Evolutionary conservation across 1,140 invertebrate species (phyloP).

Genomic region (Meloidogyne floridensis): DNA sequence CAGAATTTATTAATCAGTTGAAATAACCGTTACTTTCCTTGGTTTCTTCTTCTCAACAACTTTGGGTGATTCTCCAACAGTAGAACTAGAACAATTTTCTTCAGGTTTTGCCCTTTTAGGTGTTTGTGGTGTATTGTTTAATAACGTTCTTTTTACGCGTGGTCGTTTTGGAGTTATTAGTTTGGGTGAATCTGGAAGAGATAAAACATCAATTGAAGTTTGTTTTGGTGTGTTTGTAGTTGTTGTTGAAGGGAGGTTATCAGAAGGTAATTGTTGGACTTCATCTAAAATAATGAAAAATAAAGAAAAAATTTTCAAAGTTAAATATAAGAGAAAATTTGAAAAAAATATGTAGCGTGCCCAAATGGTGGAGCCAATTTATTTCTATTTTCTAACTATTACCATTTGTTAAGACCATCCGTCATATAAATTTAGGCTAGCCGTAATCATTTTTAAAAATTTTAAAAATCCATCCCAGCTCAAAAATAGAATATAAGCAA

Average conservation of each 20-base stretch:
- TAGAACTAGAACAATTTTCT: constrained; percentile 9
- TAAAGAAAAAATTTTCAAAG: too few relatives aligned
- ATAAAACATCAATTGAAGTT: neutral
- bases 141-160: neutral
- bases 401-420: too few relatives aligned
- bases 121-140: neutral
- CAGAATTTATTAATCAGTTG: neutral
- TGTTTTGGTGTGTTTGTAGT: neutral
- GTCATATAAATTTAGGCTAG: too few relatives aligned
- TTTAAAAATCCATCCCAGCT: too few relatives aligned
- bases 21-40: constrained; percentile 11
- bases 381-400: too few relatives aligned
- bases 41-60: constrained; percentile 15
- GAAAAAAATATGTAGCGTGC: too few relatives aligned
- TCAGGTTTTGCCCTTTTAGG: neutral
- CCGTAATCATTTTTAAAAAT: too few relatives aligned
- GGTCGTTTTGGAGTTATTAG: constrained; percentile 4
- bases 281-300: neutral
- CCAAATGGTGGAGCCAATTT: too few relatives aligned
- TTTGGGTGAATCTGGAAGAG: constrained; percentile 24
- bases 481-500: too few relatives aligned
- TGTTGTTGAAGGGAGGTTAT: neutral
- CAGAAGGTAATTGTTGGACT: neutral
- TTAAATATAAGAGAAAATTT: too few relatives aligned
- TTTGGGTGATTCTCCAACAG: neutral